These are phyloP conservation scores for Polylopha cassiicola DNA, from an alignment of 2,888 invertebrate genomes.

Conservation along the genomic window DNA sequence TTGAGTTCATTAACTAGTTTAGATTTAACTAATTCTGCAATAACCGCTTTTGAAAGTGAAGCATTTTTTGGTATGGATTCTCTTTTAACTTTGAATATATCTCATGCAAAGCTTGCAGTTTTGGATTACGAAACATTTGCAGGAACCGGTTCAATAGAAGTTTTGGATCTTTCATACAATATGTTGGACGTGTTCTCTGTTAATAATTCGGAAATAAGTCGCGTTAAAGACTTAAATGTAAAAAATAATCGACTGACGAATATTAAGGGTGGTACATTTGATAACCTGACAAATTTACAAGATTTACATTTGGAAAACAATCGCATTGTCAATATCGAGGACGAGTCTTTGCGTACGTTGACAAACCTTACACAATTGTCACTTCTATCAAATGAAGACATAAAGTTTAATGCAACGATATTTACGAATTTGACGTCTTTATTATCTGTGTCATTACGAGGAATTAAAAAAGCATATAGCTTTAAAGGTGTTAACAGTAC, in stretches of 20 bases:
- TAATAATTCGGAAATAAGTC: conserved; percentile 9
- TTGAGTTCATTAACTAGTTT: conserved; percentile 1
- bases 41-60: conserved; percentile 1
- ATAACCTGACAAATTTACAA: background rate
- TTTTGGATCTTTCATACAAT: conserved; percentile 12
- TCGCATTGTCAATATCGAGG: conserved; percentile 6
- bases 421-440: conserved; percentile 7
- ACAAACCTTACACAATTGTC: conserved; percentile 1
- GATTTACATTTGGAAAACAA: conserved; percentile 2
- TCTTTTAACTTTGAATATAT: conserved; percentile 6
- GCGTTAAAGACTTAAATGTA: conserved; percentile 10
- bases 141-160: conserved; percentile 8
- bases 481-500: conserved; percentile 4
- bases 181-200: conserved; percentile 4
- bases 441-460: background rate
- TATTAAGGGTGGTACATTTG: conserved; percentile 8
- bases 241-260: conserved; percentile 6
- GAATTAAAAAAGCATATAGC: conserved; percentile 1
- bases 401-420: conserved; percentile 13
- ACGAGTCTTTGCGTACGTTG: conserved; percentile 5
- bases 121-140: conserved; percentile 5
- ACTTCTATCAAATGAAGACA: conserved; percentile 5
- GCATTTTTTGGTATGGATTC: conserved; percentile 13
- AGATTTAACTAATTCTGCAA: conserved; percentile 9
- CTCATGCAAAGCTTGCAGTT: conserved; percentile 3